Percentiles rank a stretch among this genome's conserved stretches.
Evolutionary conservation across 37 sponge, comb jelly and placozoan genomes (phyloP).

Genomic region (Oopsacas minuta): DNA sequence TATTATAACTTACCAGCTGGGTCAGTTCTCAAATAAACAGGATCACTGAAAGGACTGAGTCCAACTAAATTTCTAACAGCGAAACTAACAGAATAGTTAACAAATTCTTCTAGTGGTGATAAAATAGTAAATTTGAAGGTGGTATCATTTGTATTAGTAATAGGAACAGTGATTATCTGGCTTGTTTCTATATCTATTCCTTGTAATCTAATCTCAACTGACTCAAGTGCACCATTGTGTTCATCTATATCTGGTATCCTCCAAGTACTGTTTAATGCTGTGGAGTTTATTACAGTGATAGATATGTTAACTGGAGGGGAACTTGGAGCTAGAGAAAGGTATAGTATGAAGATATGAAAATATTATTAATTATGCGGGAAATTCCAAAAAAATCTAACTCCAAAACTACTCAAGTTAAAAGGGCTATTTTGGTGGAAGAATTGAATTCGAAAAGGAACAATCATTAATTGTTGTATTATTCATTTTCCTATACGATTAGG

Average conservation of each 20-base stretch:
- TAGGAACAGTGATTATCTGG: neutral
- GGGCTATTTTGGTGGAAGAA: neutral
- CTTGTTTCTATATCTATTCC: neutral
- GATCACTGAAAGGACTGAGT: neutral
- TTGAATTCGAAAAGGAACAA: too few species aligned
- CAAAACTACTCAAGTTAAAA: neutral
- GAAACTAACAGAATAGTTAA: neutral
- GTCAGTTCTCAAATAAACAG: neutral
- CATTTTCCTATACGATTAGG: too few species aligned
- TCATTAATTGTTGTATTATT: too few species aligned
- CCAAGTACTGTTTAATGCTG: neutral
- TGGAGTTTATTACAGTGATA: neutral
- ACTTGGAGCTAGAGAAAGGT: neutral
- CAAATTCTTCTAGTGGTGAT: neutral
- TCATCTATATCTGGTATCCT: neutral
- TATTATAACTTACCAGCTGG: neutral
- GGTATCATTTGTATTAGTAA: neutral
- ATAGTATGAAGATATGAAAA: too few species aligned
- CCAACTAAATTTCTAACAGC: neutral
- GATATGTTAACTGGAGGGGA: neutral
- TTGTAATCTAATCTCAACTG: neutral
- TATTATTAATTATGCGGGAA: neutral
- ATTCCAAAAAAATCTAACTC: neutral
- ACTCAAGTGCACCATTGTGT: neutral
- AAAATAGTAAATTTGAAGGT: neutral